Percentiles rank a stretch among this genome's conserved stretches.
These are phyloP conservation scores for Phasianus colchicus DNA, from an alignment of 2,113 vertebrate genomes.

Conservation along the genomic window DNA sequence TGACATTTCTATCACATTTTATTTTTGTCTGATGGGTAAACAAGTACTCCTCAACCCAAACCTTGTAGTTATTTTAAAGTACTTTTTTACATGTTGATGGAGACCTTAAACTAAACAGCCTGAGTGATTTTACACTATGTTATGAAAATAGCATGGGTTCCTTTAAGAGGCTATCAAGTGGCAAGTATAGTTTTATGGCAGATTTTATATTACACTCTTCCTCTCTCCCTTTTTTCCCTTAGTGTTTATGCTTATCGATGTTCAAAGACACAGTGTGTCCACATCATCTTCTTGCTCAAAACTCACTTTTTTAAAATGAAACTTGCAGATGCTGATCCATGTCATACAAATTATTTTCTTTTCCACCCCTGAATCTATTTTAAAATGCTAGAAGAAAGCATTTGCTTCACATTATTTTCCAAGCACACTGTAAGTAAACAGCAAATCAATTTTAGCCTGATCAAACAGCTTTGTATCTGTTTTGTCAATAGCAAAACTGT, in stretches of 20 bases:
- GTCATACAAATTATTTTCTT: rapidly evolving
- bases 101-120: background rate
- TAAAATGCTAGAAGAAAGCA: background rate
- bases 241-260: background rate
- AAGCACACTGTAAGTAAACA: background rate
- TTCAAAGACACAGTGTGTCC: background rate
- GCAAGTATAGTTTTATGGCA: background rate
- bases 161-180: background rate
- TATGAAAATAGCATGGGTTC: background rate
- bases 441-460: background rate
- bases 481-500: background rate
- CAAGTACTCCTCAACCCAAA: background rate
- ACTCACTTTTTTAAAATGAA: background rate
- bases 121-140: background rate
- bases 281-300: background rate
- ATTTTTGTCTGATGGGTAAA: background rate
- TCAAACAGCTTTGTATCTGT: background rate
- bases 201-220: background rate
- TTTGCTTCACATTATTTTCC: background rate
- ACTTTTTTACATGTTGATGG: background rate
- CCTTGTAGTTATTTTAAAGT: background rate
- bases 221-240: background rate
- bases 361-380: background rate
- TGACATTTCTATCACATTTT: background rate
- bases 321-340: background rate